phyloP scores from a whole-genome alignment of 2,888 invertebrate genomes.

The Chrysodeixis includens region DNA sequence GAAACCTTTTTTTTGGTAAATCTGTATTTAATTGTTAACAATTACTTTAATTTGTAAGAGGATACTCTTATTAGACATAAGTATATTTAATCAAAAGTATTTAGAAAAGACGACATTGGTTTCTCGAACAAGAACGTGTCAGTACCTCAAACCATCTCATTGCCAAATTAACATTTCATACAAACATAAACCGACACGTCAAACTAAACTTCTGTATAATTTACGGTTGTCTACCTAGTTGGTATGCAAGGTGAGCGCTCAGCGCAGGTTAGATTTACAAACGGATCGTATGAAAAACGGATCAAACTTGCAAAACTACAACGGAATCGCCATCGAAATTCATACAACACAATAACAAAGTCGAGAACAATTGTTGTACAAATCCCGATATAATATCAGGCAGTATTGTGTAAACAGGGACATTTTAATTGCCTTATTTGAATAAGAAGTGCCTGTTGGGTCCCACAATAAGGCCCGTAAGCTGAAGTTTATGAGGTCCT shows the following conservation, averaged over 20 bases:
- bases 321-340: constrained; percentile 17
- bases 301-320: neutral
- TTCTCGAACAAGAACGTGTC: too few species aligned
- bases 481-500: constrained; percentile 23
- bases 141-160: neutral
- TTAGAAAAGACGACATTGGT: too few species aligned
- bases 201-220: neutral
- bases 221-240: neutral
- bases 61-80: too few species aligned
- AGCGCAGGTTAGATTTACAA: neutral
- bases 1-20: too few species aligned
- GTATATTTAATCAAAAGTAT: too few species aligned
- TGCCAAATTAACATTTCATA: neutral
- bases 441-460: constrained; percentile 45
- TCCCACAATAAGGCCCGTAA: constrained; percentile 24
- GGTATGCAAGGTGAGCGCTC: neutral
- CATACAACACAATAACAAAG: constrained; percentile 33
- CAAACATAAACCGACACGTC: neutral
- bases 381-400: constrained; percentile 47
- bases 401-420: constrained; percentile 35
- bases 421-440: constrained; percentile 53
- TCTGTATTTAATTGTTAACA: too few species aligned
- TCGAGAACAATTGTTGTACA: constrained; percentile 35
- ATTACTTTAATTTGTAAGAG: too few species aligned
- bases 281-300: neutral